These are phyloP conservation scores for Diabrotica virgifera DNA, from an alignment of 1,140 invertebrate species.

Conservation along the genomic window DNA sequence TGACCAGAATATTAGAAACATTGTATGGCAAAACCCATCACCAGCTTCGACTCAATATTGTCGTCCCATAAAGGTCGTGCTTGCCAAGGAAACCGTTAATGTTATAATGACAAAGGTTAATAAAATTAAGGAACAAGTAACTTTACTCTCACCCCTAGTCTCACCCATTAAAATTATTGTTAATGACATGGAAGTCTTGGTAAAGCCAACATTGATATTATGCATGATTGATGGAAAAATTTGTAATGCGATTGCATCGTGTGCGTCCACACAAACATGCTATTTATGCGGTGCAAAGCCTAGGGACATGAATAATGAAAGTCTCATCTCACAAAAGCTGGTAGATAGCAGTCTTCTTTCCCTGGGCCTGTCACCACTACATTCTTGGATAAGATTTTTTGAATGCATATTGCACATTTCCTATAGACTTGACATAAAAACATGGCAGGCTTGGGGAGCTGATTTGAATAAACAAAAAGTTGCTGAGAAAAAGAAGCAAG, in stretches of 20 bases:
- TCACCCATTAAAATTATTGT: not conserved
- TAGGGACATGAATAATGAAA: conserved; percentile 31
- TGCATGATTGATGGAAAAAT: conserved; percentile 52
- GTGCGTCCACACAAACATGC: conserved; percentile 29
- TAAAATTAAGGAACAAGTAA: not conserved
- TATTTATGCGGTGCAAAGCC: conserved; percentile 35
- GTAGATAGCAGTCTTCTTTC: too few species aligned
- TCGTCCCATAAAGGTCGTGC: not conserved
- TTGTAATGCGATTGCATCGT: conserved; percentile 39
- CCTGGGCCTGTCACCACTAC: not conserved
- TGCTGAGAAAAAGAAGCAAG: conserved; percentile 9
- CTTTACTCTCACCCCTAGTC: too few species aligned
- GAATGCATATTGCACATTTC: not conserved
- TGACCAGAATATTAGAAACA: too few species aligned
- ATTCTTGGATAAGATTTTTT: not conserved
- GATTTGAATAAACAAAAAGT: conserved; percentile 12
- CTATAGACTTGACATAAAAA: not conserved
- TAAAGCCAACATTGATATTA: conserved; percentile 13
- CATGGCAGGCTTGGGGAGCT: too few species aligned
- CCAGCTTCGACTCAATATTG: not conserved
- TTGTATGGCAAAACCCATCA: not conserved
- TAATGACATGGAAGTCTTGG: not conserved
- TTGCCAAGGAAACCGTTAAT: not conserved
- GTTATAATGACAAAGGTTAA: not conserved
- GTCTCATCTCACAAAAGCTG: too few species aligned